Conservation (phyloP, 2,113 vertebrate genomes). For the Nanger granti region DNA sequence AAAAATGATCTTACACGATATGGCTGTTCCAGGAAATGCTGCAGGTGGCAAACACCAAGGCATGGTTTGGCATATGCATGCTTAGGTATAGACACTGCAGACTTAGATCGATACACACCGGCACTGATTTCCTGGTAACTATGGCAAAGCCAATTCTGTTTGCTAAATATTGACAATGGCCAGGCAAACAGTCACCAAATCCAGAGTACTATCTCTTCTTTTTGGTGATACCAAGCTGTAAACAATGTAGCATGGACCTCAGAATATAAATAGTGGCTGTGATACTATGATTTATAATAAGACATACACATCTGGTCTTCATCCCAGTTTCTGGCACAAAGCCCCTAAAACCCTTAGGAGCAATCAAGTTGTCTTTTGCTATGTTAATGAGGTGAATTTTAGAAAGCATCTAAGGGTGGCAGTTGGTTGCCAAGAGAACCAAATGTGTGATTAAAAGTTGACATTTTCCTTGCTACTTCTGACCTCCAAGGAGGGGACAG, state of each 20-base stretch:
- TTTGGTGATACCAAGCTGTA: constrained; percentile 53
- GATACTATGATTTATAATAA: background rate
- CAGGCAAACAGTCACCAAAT: constrained; percentile 52
- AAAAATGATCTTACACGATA: background rate
- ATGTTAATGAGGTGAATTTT: background rate
- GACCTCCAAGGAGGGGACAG: background rate
- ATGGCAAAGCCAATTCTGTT: constrained; percentile 61
- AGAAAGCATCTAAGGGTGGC: background rate
- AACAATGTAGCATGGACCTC: constrained; percentile 45
- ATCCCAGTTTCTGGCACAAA: background rate
- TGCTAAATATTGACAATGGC: constrained; percentile 70
- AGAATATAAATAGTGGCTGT: constrained; percentile 49
- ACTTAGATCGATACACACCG: background rate
- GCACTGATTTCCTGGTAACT: constrained; percentile 47
- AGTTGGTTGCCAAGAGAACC: background rate
- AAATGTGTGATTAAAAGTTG: background rate
- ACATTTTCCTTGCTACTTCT: background rate
- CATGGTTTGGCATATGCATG: background rate
- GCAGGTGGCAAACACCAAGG: background rate
- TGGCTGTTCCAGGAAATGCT: background rate
- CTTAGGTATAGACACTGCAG: background rate
- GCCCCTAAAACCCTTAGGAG: background rate
- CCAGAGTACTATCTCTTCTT: constrained; percentile 39
- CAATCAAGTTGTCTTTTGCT: background rate
- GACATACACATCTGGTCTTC: background rate